phyloP scores from a whole-genome alignment of 2,797 vertebrate species.

The Odontamblyopus lacepedii region DNA sequence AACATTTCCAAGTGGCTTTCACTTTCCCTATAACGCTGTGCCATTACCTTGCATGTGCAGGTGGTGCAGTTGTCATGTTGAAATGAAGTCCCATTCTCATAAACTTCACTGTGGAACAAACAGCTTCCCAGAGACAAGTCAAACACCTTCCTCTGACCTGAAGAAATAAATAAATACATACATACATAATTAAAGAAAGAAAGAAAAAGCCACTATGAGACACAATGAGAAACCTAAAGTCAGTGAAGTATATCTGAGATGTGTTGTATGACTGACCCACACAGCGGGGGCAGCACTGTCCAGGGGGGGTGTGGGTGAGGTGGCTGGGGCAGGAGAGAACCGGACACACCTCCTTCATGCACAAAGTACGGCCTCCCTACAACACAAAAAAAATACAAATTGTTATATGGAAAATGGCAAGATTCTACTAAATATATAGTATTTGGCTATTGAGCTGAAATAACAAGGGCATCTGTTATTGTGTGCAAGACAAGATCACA shows the following conservation, averaged over 20 bases:
- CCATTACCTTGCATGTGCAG: constrained; percentile 87
- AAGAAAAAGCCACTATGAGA: neutral
- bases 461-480: no score
- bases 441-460: no score
- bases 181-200: neutral
- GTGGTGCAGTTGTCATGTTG: constrained; percentile 89
- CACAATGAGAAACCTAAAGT: neutral
- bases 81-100: constrained; percentile 89
- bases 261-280: constrained; percentile 78
- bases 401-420: neutral
- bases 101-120: constrained; percentile 93
- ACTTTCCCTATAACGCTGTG: neutral
- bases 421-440: neutral
- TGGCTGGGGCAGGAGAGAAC: constrained; percentile 95
- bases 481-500: no score
- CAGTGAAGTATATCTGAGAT: no score
- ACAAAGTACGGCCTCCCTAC: constrained; percentile 90
- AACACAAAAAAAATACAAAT: constrained; percentile 33
- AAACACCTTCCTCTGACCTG: constrained; percentile 98
- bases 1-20: no score
- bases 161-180: no score
- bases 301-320: constrained; percentile 87
- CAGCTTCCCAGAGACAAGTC: constrained; percentile 94
- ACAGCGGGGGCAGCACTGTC: constrained; percentile 93
- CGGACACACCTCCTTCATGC: constrained; percentile 89